phyloP scores from a whole-genome alignment of 1,140 invertebrate species.

The Prorops nasuta region DNA sequence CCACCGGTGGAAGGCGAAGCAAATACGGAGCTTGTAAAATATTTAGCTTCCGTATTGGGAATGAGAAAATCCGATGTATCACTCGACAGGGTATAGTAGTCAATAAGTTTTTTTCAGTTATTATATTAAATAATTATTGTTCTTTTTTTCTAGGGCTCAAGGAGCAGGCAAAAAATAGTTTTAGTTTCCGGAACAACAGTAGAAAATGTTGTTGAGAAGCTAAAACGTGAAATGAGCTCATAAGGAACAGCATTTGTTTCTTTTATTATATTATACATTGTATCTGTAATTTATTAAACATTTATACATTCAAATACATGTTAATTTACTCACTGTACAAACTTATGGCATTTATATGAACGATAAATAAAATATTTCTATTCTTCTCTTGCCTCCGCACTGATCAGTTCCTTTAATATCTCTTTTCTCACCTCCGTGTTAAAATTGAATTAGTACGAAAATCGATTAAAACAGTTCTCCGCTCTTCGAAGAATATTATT shows the following conservation, averaged over 20 bases:
- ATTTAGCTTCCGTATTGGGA: slow-evolving; percentile 65
- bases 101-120: slow-evolving; percentile 11
- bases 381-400: no score
- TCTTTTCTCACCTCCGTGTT: no score
- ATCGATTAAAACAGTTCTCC: no score
- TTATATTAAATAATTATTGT: neutral
- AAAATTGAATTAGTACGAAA: no score
- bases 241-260: no score
- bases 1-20: slow-evolving; percentile 79
- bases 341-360: slow-evolving; percentile 29
- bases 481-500: slow-evolving; percentile 4
- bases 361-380: no score
- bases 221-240: slow-evolving; percentile 40
- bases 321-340: slow-evolving; percentile 20
- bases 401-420: no score
- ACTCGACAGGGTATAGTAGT: slow-evolving; percentile 63
- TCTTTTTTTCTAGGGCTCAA: slow-evolving; percentile 49
- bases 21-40: slow-evolving; percentile 73
- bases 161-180: slow-evolving; percentile 55
- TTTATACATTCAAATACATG: slow-evolving; percentile 3
- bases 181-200: slow-evolving; percentile 43
- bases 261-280: neutral
- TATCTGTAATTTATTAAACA: neutral
- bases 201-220: slow-evolving; percentile 44
- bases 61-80: slow-evolving; percentile 69